Conservation (phyloP, 2,888 invertebrate species). For the Diaphora mendica region DNA sequence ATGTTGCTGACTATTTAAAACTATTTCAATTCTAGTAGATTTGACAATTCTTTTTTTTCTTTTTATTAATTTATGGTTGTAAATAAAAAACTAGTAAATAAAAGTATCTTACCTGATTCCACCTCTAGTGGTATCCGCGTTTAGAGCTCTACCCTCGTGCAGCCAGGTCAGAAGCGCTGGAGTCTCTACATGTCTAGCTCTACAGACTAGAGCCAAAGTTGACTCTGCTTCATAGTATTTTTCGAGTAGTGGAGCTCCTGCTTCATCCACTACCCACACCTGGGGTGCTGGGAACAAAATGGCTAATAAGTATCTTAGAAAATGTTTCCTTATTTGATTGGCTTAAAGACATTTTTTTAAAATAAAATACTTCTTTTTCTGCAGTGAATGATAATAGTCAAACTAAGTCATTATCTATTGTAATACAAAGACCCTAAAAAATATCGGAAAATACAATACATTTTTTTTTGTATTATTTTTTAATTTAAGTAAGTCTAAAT, state of each 20-base stretch:
- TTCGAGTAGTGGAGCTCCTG: slow-evolving; percentile 88
- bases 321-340: neutral
- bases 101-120: slow-evolving; percentile 85
- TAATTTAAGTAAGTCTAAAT: no score
- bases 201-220: slow-evolving; percentile 88
- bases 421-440: neutral
- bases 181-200: slow-evolving; percentile 79
- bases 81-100: neutral
- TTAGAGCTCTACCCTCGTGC: slow-evolving; percentile 88
- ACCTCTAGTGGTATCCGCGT: slow-evolving; percentile 89
- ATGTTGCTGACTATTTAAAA: neutral
- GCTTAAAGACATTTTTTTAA: neutral
- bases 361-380: neutral
- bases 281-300: slow-evolving; percentile 86
- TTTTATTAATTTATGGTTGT: neutral
- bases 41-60: no score
- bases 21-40: neutral
- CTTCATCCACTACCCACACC: slow-evolving; percentile 89
- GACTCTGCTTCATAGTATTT: slow-evolving; percentile 90
- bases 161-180: slow-evolving; percentile 87
- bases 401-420: neutral
- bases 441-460: neutral
- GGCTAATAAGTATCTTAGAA: neutral
- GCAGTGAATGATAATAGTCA: neutral
- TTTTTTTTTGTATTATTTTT: neutral